Evolutionary conservation across 2,797 vertebrate species (phyloP).

Genomic region (Pseudocheirus occidentalis): DNA sequence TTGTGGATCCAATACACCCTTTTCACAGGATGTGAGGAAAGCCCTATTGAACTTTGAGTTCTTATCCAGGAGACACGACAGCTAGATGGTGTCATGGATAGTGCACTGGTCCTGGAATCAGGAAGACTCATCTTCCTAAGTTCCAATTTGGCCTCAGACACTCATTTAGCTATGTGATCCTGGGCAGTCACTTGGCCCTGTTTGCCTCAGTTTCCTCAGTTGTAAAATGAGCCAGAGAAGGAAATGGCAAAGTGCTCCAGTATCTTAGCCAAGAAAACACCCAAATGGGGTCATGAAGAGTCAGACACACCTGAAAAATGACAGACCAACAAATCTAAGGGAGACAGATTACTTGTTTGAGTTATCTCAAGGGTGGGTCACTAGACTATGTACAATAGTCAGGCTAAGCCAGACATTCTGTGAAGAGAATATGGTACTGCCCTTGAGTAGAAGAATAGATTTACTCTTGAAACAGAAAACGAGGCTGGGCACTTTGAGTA

Average conservation of each 20-base stretch:
- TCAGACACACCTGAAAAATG: neutral
- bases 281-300: neutral
- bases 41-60: neutral
- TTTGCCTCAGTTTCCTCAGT: neutral
- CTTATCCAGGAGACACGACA: neutral
- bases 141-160: neutral
- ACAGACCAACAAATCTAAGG: neutral
- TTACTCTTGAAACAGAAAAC: neutral
- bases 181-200: neutral
- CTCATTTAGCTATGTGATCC: neutral
- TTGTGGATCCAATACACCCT: neutral
- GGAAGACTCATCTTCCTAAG: neutral
- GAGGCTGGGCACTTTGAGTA: neutral
- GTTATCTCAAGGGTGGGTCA: neutral
- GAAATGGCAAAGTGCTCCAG: neutral
- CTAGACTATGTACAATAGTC: neutral
- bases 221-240: neutral
- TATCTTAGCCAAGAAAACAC: neutral
- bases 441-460: neutral
- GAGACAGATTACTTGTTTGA: neutral
- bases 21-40: neutral
- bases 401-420: neutral
- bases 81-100: neutral
- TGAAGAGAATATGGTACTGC: neutral
- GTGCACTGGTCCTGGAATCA: neutral